Evolutionary conservation across 2,888 invertebrate species (phyloP).

Genomic region (Scrobipalpa atriplicella): DNA sequence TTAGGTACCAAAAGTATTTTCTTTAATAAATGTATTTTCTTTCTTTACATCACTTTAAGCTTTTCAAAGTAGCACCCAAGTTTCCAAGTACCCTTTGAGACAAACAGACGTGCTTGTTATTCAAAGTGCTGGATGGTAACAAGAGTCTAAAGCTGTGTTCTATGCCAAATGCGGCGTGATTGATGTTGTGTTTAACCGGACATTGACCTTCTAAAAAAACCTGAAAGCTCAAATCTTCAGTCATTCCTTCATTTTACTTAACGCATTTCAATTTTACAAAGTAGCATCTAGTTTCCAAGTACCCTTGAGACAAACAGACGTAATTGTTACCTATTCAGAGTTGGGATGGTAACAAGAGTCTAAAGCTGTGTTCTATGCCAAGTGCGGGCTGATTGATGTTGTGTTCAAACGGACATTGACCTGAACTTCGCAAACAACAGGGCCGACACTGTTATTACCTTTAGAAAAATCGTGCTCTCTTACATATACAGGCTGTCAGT

Average conservation of each 20-base stretch:
- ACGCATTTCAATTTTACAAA: background rate
- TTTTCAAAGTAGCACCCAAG: background rate
- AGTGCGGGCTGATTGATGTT: slow-evolving; percentile 14
- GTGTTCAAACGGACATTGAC: slow-evolving; percentile 14
- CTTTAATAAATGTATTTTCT: too few species aligned
- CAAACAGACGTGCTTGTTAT: background rate
- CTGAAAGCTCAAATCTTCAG: too few species aligned
- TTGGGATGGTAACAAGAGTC: background rate
- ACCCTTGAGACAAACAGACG: background rate
- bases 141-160: background rate
- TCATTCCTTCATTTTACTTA: background rate
- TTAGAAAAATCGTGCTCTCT: slow-evolving; percentile 1
- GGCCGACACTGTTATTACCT: slow-evolving; percentile 5
- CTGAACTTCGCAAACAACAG: slow-evolving; percentile 7
- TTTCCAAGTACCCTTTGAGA: background rate
- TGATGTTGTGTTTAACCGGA: slow-evolving; percentile 1
- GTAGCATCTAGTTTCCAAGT: background rate
- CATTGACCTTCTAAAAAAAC: slow-evolving; percentile 12
- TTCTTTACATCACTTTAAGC: background rate
- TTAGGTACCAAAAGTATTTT: too few species aligned
- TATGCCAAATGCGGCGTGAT: slow-evolving; percentile 10
- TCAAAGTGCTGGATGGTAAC: background rate
- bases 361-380: slow-evolving; percentile 9
- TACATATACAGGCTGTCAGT: background rate
- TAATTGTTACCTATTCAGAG: background rate